Evolutionary conservation across 2,888 invertebrate genomes (phyloP).

Genomic region (Agrochola lota): DNA sequence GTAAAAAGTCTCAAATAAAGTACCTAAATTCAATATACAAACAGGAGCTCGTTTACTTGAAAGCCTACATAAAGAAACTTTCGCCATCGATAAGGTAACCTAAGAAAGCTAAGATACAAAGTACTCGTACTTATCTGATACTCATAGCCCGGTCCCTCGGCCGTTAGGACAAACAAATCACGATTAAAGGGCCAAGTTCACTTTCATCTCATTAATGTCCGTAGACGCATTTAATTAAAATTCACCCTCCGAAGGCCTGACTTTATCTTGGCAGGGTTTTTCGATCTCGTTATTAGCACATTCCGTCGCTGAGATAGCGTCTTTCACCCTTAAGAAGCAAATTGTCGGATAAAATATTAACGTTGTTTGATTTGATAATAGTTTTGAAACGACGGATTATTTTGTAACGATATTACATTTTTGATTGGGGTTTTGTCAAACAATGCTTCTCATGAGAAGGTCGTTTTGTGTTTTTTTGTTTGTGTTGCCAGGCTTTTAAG

Average conservation of each 20-base stretch:
- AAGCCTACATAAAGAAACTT: conserved; percentile 50
- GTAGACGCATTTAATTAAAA: conserved; percentile 89
- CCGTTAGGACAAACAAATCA: conserved; percentile 88
- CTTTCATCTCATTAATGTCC: conserved; percentile 89
- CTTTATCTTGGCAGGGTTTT: conserved; percentile 84
- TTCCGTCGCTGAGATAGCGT: conserved; percentile 73
- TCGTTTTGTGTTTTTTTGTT: not conserved
- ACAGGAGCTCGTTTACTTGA: conserved; percentile 48
- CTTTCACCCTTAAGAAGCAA: conserved; percentile 69
- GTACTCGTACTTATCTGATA: conserved; percentile 69
- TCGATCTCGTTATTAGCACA: conserved; percentile 88
- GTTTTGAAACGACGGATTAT: conserved; percentile 59
- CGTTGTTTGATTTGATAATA: conserved; percentile 68
- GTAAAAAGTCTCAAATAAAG: conserved; percentile 22
- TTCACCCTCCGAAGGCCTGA: conserved; percentile 83
- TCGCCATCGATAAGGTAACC: conserved; percentile 52
- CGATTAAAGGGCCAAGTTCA: conserved; percentile 85
- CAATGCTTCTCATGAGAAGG: not conserved
- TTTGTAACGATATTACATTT: not conserved
- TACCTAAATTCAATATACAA: conserved; percentile 34
- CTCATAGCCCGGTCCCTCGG: conserved; percentile 73
- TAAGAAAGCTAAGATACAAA: conserved; percentile 58
- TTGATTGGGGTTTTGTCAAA: not conserved
- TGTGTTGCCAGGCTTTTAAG: not conserved
- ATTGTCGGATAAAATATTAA: conserved; percentile 69